Evolutionary conservation across 2,797 vertebrate species (phyloP), one percentile per base, ranked within the genome.

Genomic region (Mus caroli): DNA sequence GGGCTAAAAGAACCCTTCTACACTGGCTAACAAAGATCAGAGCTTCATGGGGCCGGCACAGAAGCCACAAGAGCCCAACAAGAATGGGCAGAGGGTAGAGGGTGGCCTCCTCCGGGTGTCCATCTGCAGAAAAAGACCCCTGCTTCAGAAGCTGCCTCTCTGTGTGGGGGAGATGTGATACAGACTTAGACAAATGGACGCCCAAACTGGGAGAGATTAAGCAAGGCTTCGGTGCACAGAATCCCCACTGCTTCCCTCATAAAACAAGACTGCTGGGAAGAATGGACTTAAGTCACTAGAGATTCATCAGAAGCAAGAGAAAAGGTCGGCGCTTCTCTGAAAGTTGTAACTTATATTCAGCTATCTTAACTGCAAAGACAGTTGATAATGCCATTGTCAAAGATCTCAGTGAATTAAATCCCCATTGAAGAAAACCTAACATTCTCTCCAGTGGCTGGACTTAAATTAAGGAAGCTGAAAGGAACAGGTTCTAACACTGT

Each of bases 81-180:
- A 67, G 43, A n/a, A 1, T 1, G 7, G 20, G 0, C 2, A 0
- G 12, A 34, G 0, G 4, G 11, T 1, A 19, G 5, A 13, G 62
- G n/a, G 9, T 40, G 14, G 24, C 43, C 71, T 13, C 9, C 5
- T 2, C 1, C 84, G 62, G 19, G 7, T 7, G 60, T 43, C 31
- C 46, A 37, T 31, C 40, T 2, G 52, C 37, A 54, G 0, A 83
- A 60, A 60, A 19, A 13, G 2, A 4, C 3, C 78, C 8, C 4
- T 9, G 64, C 4, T 28, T n/a, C 76, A 82, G 4, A 82, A 88
- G 50, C 60, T 40, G 26, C 17, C 31, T 26, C 31, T 62, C 75
- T 62, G 75, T 58, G 1, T 26, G 0, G 26, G 50, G 64, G 13
- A 50, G 84, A 69, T 43, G 8, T 79, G n/a, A 91, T 56, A 50